A percentile compares a stretch with the other conserved stretches of the same genome.
Conservation (phyloP, 2,888 invertebrate species). For the Lordiphosa andalusiaca region DNA sequence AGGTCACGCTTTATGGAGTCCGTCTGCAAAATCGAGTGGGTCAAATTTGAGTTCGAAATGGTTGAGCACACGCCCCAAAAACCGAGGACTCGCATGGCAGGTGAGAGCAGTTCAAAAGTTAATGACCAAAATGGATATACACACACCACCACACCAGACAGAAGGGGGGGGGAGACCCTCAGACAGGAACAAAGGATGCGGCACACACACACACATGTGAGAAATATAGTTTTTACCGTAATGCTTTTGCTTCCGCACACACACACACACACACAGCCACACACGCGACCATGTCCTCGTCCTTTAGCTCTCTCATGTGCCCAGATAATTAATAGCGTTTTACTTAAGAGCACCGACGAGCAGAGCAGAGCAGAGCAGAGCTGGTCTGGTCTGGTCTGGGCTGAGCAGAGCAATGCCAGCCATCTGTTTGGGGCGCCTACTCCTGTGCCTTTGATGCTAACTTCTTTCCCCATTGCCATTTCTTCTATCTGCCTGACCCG, state of each 20-base stretch:
- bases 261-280: no score
- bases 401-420: slow-evolving; percentile 57
- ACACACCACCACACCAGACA: slow-evolving; percentile 8
- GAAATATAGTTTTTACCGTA: slow-evolving; percentile 43
- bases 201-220: background rate
- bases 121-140: slow-evolving; percentile 59
- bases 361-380: slow-evolving; percentile 28
- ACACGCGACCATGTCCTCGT: slow-evolving; percentile 1
- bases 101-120: slow-evolving; percentile 67
- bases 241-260: slow-evolving; percentile 63
- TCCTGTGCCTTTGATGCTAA: background rate
- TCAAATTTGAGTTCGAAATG: no score
- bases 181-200: slow-evolving; percentile 45
- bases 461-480: slow-evolving; percentile 2
- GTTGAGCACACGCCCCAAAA: no score
- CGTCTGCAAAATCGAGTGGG: slow-evolving; percentile 82
- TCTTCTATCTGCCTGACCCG: slow-evolving; percentile 5
- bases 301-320: slow-evolving; percentile 25
- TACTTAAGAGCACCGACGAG: slow-evolving; percentile 60
- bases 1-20: slow-evolving; percentile 88
- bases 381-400: no score
- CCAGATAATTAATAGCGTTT: slow-evolving; percentile 73
- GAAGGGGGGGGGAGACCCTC: slow-evolving; percentile 14
- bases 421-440: slow-evolving; percentile 17
- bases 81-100: slow-evolving; percentile 11